These are phyloP conservation scores for Quadroppia sp. DNA, from an alignment of 2,888 invertebrate genomes.

Conservation along the genomic window DNA sequence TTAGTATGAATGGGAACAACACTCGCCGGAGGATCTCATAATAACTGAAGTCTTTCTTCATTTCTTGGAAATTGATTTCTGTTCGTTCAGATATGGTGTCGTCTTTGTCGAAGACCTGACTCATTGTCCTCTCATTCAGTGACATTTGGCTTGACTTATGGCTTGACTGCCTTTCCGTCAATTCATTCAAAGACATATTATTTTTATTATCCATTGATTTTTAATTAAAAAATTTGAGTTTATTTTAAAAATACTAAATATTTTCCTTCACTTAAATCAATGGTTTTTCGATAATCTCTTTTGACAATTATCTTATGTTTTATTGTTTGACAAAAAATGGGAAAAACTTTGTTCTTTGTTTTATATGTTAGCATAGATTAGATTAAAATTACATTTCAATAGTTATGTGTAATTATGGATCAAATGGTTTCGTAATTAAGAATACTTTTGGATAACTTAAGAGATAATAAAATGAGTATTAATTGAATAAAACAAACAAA, in stretches of 20 bases:
- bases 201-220: too few relatives aligned
- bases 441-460: background rate
- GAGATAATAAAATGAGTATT: background rate
- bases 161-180: too few relatives aligned
- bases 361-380: too few relatives aligned
- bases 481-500: background rate
- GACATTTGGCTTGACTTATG: too few relatives aligned
- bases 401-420: background rate
- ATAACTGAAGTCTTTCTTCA: conserved; percentile 1
- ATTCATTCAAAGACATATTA: too few relatives aligned
- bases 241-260: too few relatives aligned
- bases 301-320: too few relatives aligned
- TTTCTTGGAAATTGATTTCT: conserved; percentile 4
- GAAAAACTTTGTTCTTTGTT: too few relatives aligned
- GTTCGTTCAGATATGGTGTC: background rate
- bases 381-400: background rate
- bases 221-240: too few relatives aligned
- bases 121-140: background rate
- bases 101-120: background rate
- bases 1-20: background rate
- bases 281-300: too few relatives aligned
- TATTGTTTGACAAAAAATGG: too few relatives aligned
- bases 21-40: conserved; percentile 8
- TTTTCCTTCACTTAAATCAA: too few relatives aligned
- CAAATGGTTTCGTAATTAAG: conserved; percentile 9